Base-by-base conservation (phyloP, 2,888 invertebrate species). In the Vannuccia rotundouncinata region DNA sequence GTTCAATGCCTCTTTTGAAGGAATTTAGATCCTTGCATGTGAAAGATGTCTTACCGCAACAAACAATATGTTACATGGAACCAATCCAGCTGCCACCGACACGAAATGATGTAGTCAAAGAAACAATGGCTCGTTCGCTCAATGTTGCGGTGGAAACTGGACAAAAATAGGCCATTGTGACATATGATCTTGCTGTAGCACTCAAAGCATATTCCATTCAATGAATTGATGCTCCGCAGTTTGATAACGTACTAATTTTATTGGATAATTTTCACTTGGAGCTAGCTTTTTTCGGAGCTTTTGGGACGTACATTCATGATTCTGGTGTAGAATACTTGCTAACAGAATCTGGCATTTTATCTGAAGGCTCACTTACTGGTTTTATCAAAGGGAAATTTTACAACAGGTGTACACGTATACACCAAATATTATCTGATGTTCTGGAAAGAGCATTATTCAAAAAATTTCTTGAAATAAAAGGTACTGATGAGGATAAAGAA, bases 191-290 rank as follows among this genome's bases (percentile, higher is more conserved):
- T n/a, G 81, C 80, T 22, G 74, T 81, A 29, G 81, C 81, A 28
- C 31, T 66, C 0, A 82, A 82, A 45, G 82, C 82, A 10, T 82
- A 82, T 74, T 79, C 82, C 1, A 81, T 81, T 31, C 81, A 81
- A 66, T n/a, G 77, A 60, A 27, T 77, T 13, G 81, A 81, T 1
- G 22, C 30, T 22, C 81, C 81, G 5, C 17, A 77, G 31, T 82
- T 82, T 77, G 77, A 81, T 28, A 77, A 81, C 25, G 45, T 81
- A 22, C 29, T 81, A 30, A 81, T 81, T 1, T 31, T 81, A 76
- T 74, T 81, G 22, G 81, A 76, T 13, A 81, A 81, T 66, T 81
- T 81, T 30, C 81, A 81, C 59, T 5, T 81, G 25, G 81, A 81
- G 31, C 60, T 78, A 22, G 80, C 80, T 29, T 81, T 81, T 59